phyloP scores from a whole-genome alignment of 2,888 invertebrate genomes.

The Chrysolina americana region DNA sequence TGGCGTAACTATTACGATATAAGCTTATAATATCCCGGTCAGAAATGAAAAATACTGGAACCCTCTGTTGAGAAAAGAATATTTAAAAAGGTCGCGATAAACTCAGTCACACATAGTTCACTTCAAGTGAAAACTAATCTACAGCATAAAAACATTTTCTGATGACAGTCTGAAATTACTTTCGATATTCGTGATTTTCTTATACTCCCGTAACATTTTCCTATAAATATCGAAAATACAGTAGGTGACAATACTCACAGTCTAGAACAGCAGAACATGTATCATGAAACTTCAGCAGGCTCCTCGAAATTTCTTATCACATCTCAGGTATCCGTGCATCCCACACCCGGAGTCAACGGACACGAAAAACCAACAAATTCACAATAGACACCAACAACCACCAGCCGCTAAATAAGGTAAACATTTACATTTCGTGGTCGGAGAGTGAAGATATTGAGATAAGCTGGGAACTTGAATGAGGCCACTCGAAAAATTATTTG shows the following conservation, averaged over 20 bases:
- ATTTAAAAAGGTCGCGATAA: no score
- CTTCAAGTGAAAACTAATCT: no score
- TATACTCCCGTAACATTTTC: no score
- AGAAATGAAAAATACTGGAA: no score
- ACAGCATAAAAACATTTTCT: no score
- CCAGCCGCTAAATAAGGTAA: conserved; percentile 15
- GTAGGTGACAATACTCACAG: conserved; percentile 3
- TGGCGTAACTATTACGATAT: no score
- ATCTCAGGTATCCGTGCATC: conserved; percentile 14
- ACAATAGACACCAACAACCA: neutral
- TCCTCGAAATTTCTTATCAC: conserved; percentile 6
- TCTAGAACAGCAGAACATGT: conserved; percentile 23
- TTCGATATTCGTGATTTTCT: no score
- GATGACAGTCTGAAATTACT: no score
- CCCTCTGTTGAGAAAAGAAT: no score
- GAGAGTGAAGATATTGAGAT: neutral
- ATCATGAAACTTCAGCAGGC: conserved; percentile 4
- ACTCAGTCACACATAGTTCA: no score
- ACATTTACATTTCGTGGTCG: conserved; percentile 16
- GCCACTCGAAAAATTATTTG: neutral
- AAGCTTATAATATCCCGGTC: no score
- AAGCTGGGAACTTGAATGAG: neutral
- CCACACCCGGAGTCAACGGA: neutral
- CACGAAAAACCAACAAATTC: conserved; percentile 10
- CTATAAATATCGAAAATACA: no score